Evolutionary conservation across 2,113 vertebrate species (phyloP).

Genomic region (Podilymbus podiceps): DNA sequence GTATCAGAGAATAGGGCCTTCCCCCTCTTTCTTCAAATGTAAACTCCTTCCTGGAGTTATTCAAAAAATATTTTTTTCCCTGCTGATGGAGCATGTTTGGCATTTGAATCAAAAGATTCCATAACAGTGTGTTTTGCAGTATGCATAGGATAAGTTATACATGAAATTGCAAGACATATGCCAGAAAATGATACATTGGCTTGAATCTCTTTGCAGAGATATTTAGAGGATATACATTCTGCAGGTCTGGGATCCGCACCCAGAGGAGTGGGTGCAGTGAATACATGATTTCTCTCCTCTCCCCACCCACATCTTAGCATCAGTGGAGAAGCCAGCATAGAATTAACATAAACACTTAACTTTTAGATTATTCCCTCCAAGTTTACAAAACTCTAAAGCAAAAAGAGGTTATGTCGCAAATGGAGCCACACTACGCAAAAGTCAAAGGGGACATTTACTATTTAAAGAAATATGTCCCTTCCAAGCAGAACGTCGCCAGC

Average conservation of each 20-base stretch:
- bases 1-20: not conserved
- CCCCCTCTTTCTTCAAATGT: not conserved
- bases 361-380: constrained; percentile 28
- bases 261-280: constrained; percentile 58
- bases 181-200: constrained; percentile 16
- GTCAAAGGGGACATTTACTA: not conserved
- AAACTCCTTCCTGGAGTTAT: not conserved
- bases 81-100: not conserved
- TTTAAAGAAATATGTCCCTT: not conserved
- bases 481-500: not conserved
- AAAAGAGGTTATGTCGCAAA: not conserved
- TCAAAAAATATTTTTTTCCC: not conserved
- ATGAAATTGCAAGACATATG: constrained; percentile 46
- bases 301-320: constrained; percentile 52
- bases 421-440: not conserved
- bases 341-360: constrained; percentile 59
- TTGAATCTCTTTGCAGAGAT: constrained; percentile 42
- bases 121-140: constrained; percentile 2
- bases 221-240: constrained; percentile 53
- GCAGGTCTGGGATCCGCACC: constrained; percentile 49
- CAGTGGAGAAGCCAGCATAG: constrained; percentile 15
- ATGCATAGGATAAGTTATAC: constrained; percentile 18
- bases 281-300: constrained; percentile 62
- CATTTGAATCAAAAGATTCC: constrained; percentile 33
- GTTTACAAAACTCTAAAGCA: constrained; percentile 44